Conservation (phyloP, 1,140 invertebrate genomes). For the Halictus rubicundus region DNA sequence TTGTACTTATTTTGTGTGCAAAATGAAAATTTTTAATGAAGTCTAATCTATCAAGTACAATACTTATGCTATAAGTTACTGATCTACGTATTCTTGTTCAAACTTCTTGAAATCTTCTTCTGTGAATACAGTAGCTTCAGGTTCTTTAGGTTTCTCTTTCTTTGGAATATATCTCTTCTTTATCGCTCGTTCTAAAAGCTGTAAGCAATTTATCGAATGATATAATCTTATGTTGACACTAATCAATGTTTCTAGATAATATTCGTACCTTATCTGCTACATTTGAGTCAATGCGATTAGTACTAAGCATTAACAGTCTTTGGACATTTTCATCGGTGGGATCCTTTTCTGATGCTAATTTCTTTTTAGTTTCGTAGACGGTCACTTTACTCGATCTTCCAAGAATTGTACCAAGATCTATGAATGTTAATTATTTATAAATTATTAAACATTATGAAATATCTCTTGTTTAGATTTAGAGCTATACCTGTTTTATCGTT, state of each 20-base stretch:
- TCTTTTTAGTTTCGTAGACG: slow-evolving; percentile 67
- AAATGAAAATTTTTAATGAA: neutral
- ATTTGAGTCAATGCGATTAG: slow-evolving; percentile 50
- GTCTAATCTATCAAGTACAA: neutral
- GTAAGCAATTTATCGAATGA: slow-evolving; percentile 14
- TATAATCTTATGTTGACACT: neutral
- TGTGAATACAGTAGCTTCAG: slow-evolving; percentile 76
- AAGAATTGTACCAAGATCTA: slow-evolving; percentile 47
- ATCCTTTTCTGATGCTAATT: slow-evolving; percentile 59
- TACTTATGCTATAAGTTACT: slow-evolving; percentile 15
- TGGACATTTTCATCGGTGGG: slow-evolving; percentile 70
- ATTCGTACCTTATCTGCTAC: slow-evolving; percentile 65
- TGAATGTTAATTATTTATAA: neutral
- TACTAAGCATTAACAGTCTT: slow-evolving; percentile 69
- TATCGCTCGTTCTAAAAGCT: slow-evolving; percentile 65
- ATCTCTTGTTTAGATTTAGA: neutral
- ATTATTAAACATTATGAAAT: neutral
- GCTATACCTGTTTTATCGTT: slow-evolving; percentile 63
- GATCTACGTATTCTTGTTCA: slow-evolving; percentile 78
- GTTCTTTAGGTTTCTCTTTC: slow-evolving; percentile 62
- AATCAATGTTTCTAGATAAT: slow-evolving; percentile 11
- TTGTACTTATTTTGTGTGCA: neutral
- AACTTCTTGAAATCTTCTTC: slow-evolving; percentile 82
- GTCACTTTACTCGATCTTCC: slow-evolving; percentile 63
- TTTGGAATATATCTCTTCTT: slow-evolving; percentile 55